phyloP scores from a whole-genome alignment of 2,888 invertebrate species.

The Cheilosia urbana region DNA sequence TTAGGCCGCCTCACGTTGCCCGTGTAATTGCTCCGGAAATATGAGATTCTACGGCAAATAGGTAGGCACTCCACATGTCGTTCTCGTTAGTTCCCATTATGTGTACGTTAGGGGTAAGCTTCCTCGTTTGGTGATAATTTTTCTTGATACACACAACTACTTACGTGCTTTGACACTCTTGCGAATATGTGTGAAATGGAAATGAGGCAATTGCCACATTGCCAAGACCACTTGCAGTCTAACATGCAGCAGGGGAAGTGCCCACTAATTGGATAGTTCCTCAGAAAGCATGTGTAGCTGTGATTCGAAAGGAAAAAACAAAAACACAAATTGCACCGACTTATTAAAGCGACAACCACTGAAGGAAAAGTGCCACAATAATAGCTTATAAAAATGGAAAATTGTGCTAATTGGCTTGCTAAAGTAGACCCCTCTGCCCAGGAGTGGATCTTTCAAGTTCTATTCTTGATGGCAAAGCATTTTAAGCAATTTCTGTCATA shows the following conservation, averaged over 20 bases:
- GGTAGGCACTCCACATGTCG: constrained; percentile 69
- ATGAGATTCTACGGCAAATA: constrained; percentile 60
- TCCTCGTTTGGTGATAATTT: constrained; percentile 73
- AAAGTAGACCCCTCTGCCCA: constrained; percentile 29
- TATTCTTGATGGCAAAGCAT: constrained; percentile 23
- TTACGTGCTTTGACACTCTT: constrained; percentile 32
- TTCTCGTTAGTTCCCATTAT: constrained; percentile 73
- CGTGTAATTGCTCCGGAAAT: constrained; percentile 75
- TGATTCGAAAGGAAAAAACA: constrained; percentile 32
- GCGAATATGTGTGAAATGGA: constrained; percentile 67
- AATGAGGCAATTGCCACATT: constrained; percentile 73
- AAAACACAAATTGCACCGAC: constrained; percentile 35
- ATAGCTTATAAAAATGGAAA: constrained; percentile 72
- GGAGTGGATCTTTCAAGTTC: background rate
- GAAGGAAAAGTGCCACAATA: constrained; percentile 56
- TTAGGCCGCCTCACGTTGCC: constrained; percentile 48
- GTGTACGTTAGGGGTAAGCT: constrained; percentile 58
- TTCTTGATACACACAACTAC: constrained; percentile 26
- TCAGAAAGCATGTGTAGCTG: constrained; percentile 64
- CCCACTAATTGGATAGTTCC: constrained; percentile 77
- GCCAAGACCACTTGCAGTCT: constrained; percentile 66
- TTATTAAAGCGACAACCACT: constrained; percentile 64
- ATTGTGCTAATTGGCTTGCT: constrained; percentile 74
- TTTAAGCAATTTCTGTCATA: constrained; percentile 30
- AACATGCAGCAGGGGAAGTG: constrained; percentile 70